A percentile compares a stretch with the other conserved stretches of the same genome.
These are phyloP conservation scores for Syrphus vitripennis DNA, from an alignment of 2,888 invertebrate species.

Conservation along the genomic window DNA sequence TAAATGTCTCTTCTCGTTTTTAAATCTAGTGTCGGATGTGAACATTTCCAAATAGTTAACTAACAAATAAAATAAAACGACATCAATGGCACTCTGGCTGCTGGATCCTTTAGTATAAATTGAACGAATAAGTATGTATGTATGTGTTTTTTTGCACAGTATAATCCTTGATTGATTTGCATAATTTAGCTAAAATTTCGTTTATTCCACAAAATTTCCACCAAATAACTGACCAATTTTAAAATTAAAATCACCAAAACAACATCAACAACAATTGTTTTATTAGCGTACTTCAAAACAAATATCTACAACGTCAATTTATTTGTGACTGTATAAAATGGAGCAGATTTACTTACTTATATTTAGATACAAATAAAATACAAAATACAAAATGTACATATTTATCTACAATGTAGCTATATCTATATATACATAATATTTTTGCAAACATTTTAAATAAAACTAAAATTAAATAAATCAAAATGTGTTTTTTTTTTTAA, in stretches of 20 bases:
- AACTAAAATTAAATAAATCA: constrained; percentile 55
- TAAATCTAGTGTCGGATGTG: neutral
- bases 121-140: too few species aligned
- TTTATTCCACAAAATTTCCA: constrained; percentile 51
- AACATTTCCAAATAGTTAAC: neutral
- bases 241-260: constrained; percentile 13
- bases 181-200: constrained; percentile 52
- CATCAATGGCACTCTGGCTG: neutral
- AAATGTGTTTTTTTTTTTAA: constrained; percentile 66
- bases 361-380: neutral
- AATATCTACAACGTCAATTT: neutral
- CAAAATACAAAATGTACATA: neutral
- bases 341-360: neutral
- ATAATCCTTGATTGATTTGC: constrained; percentile 62
- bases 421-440: neutral
- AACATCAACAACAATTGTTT: neutral
- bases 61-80: neutral
- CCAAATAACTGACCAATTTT: constrained; percentile 45
- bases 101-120: neutral
- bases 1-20: constrained; percentile 1
- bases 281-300: constrained; percentile 22
- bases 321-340: neutral
- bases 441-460: constrained; percentile 7
- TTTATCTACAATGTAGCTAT: too few species aligned
- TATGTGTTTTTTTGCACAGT: neutral